Conservation (phyloP, 2,797 vertebrate genomes). For the Silurus lanzhouensis region DNA sequence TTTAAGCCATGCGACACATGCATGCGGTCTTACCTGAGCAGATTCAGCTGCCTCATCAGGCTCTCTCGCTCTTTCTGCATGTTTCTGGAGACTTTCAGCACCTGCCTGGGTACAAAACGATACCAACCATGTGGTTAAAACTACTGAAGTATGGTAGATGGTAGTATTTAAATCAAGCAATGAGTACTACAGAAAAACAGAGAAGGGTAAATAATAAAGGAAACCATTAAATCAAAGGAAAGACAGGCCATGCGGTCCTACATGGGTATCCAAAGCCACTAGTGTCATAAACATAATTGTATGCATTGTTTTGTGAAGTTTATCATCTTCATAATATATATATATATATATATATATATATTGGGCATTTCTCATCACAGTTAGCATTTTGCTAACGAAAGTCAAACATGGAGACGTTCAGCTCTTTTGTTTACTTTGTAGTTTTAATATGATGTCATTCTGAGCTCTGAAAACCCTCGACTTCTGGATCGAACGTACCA, state of each 20-base stretch:
- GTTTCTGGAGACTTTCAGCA: constrained; percentile 88
- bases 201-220: not conserved
- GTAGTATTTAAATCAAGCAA: not conserved
- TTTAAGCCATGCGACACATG: not conserved
- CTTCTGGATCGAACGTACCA: not conserved
- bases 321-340: not conserved
- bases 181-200: not conserved
- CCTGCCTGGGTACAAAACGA: constrained; percentile 74
- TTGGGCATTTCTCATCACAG: not conserved
- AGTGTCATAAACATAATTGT: not conserved
- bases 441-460: not conserved
- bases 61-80: constrained; percentile 97
- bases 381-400: not conserved
- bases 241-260: not conserved
- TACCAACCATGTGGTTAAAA: not conserved
- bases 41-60: constrained; percentile 88
- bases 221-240: not conserved
- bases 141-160: not conserved
- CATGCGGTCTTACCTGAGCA: constrained; percentile 81
- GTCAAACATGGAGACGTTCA: not conserved
- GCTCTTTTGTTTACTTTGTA: not conserved
- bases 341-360: no score
- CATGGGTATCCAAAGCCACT: not conserved
- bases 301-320: not conserved
- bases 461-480: not conserved